Percentiles rank a stretch among this genome's conserved stretches.
These are phyloP conservation scores for Pluvianellus socialis DNA, from an alignment of 2,113 vertebrate species.

Conservation along the genomic window DNA sequence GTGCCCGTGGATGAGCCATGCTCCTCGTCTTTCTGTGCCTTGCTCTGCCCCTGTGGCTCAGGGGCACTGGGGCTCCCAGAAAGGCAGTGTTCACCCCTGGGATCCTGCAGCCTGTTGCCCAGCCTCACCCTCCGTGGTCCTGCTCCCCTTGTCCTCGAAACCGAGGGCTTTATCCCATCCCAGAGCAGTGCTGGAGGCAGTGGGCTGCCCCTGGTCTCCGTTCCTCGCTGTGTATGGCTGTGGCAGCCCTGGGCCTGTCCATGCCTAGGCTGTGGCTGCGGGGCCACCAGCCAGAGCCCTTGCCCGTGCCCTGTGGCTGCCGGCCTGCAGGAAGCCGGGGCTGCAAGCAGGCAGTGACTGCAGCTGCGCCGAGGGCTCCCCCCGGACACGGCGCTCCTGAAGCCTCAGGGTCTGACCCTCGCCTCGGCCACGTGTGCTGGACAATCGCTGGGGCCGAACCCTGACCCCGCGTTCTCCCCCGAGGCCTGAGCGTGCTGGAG, in stretches of 20 bases:
- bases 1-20: neutral
- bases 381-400: fast-evolving
- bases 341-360: neutral
- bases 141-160: neutral
- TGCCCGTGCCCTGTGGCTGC: neutral
- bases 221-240: neutral
- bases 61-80: neutral
- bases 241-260: neutral
- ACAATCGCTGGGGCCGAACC: neutral
- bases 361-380: neutral
- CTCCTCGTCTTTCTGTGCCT: neutral
- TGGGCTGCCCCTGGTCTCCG: neutral
- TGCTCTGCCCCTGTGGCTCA: fast-evolving
- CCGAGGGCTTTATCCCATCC: neutral
- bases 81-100: neutral
- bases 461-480: neutral
- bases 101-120: neutral
- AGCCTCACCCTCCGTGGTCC: neutral
- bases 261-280: neutral
- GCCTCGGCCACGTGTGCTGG: neutral
- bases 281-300: neutral
- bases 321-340: fast-evolving
- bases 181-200: neutral
- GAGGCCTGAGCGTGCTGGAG: neutral
- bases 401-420: neutral